phyloP scores from a whole-genome alignment of 1,140 invertebrate species.

The Pseudobourletiella spinata region DNA sequence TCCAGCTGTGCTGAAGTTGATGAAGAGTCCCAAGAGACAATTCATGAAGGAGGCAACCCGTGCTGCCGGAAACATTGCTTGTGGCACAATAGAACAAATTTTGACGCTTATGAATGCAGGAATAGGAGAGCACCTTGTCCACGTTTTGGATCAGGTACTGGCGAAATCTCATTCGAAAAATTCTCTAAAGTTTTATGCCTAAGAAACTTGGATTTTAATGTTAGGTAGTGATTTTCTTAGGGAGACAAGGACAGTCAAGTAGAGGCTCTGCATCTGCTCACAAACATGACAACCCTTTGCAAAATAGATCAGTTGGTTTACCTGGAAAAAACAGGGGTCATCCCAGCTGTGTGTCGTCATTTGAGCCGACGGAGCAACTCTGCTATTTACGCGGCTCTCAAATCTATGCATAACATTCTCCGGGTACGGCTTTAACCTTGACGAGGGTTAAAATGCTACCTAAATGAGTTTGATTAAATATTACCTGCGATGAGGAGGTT shows the following conservation, averaged over 20 bases:
- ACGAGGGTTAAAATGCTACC: neutral
- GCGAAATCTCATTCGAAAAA: too few relatives aligned
- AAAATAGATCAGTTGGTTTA: conserved; percentile 1
- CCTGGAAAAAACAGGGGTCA: neutral
- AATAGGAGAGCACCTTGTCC: neutral
- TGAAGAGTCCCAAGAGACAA: neutral
- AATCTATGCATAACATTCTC: neutral
- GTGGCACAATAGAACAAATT: neutral
- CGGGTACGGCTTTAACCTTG: neutral
- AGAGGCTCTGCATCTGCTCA: neutral
- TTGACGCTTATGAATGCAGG: neutral
- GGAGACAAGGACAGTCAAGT: neutral
- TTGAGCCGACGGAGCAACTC: neutral
- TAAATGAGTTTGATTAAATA: neutral
- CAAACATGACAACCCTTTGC: neutral
- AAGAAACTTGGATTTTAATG: too few relatives aligned
- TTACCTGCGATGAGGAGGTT: too few relatives aligned
- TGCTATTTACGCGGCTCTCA: neutral
- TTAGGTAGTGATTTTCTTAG: too few relatives aligned
- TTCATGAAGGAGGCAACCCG: neutral
- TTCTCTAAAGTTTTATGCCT: too few relatives aligned
- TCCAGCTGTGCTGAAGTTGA: neutral
- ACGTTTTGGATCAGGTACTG: neutral
- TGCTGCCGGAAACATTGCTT: neutral
- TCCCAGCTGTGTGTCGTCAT: neutral